phyloP scores from a whole-genome alignment of 2,888 invertebrate genomes.

The Aproaerema taeniolella region DNA sequence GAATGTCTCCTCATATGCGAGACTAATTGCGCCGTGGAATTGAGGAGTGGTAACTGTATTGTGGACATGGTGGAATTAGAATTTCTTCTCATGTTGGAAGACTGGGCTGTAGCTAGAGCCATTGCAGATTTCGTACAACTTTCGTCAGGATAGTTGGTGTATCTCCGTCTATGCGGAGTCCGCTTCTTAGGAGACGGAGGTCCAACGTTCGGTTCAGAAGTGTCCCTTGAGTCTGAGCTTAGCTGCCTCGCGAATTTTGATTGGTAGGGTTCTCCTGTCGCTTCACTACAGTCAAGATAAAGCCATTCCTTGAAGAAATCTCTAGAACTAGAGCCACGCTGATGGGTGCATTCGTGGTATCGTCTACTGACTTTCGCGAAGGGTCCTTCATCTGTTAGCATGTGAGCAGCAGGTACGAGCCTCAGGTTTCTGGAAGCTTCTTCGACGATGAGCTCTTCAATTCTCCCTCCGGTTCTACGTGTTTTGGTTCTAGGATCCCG shows the following conservation, averaged over 20 bases:
- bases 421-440: constrained; percentile 45
- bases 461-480: constrained; percentile 49
- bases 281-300: constrained; percentile 59
- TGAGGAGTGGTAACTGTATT: constrained; percentile 73
- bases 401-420: constrained; percentile 52
- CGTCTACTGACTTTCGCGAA: constrained; percentile 64
- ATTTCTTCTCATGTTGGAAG: constrained; percentile 76
- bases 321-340: constrained; percentile 51
- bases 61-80: constrained; percentile 81
- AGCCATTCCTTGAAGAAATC: constrained; percentile 71
- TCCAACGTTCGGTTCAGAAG: constrained; percentile 67
- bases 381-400: constrained; percentile 62
- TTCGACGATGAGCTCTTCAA: constrained; percentile 60
- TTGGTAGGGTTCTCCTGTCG: constrained; percentile 64
- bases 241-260: constrained; percentile 74
- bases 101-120: constrained; percentile 62
- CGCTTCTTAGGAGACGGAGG: constrained; percentile 67
- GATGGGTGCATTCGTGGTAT: constrained; percentile 59
- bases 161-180: constrained; percentile 55
- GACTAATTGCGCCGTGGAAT: constrained; percentile 67
- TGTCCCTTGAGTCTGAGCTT: constrained; percentile 73
- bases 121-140: constrained; percentile 70
- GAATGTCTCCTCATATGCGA: constrained; percentile 78
- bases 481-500: constrained; percentile 48
- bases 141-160: constrained; percentile 64